Percentiles rank a stretch among this genome's conserved stretches.
phyloP scores from a whole-genome alignment of 2,888 invertebrate species.

The Drosophila quinaria region DNA sequence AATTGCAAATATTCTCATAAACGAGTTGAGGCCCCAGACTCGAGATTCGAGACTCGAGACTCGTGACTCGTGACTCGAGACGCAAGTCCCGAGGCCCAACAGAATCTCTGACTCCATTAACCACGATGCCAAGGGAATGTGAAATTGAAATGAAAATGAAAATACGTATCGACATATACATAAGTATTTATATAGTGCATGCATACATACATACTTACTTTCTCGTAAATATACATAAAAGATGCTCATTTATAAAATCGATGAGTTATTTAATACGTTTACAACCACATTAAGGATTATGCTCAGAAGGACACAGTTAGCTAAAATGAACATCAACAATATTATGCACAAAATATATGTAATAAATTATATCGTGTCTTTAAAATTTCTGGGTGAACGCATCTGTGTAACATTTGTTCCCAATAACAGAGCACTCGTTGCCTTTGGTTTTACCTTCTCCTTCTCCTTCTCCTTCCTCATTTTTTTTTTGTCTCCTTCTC shows the following conservation, averaged over 20 bases:
- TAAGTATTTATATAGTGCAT: conserved; percentile 3
- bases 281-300: conserved; percentile 13
- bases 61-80: neutral
- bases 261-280: neutral
- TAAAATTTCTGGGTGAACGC: conserved; percentile 33
- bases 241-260: conserved; percentile 42
- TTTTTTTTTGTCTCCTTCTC: neutral
- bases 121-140: conserved; percentile 16
- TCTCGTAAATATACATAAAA: neutral
- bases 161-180: conserved; percentile 36
- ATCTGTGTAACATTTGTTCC: conserved; percentile 31
- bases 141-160: conserved; percentile 41
- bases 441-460: neutral
- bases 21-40: conserved; percentile 5
- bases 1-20: conserved; percentile 27
- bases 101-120: neutral
- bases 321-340: conserved; percentile 24
- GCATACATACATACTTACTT: conserved; percentile 2
- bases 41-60: neutral
- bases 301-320: neutral
- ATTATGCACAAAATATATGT: conserved; percentile 31
- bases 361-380: neutral
- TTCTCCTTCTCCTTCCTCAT: neutral
- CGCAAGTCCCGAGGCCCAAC: neutral
- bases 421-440: conserved; percentile 2